Conservation (phyloP, 2,113 vertebrate species). For the Charina bottae region DNA sequence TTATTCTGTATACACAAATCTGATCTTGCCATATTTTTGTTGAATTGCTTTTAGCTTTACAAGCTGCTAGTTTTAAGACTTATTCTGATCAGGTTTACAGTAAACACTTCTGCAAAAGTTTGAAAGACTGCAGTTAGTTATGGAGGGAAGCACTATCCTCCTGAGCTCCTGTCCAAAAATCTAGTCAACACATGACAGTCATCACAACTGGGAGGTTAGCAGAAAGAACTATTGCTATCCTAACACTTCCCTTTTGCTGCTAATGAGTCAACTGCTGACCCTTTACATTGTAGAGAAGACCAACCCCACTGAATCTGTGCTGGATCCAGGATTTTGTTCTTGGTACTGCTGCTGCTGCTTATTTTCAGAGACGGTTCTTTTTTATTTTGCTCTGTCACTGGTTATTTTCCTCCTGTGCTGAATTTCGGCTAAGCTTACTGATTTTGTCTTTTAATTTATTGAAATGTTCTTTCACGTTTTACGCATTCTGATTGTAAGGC, state of each 20-base stretch:
- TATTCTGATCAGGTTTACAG: too few species aligned
- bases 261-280: not conserved
- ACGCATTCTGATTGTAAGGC: not conserved
- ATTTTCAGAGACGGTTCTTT: not conserved
- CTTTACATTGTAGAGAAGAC: not conserved
- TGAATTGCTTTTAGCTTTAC: not conserved
- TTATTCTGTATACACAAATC: not conserved
- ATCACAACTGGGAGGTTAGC: not conserved
- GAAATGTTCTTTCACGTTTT: not conserved
- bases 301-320: not conserved
- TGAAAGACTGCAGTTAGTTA: too few species aligned
- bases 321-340: not conserved
- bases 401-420: not conserved
- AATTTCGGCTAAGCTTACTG: not conserved
- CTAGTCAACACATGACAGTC: not conserved
- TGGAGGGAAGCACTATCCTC: too few species aligned
- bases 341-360: not conserved
- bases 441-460: not conserved
- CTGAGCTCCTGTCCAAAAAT: too few species aligned
- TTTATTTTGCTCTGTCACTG: too few species aligned
- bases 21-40: not conserved
- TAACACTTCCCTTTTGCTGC: not conserved
- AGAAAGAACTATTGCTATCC: not conserved
- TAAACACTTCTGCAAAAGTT: too few species aligned
- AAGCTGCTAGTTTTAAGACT: not conserved